These are phyloP conservation scores for Passerina amoena DNA, from an alignment of 2,113 vertebrate species.

Conservation along the genomic window DNA sequence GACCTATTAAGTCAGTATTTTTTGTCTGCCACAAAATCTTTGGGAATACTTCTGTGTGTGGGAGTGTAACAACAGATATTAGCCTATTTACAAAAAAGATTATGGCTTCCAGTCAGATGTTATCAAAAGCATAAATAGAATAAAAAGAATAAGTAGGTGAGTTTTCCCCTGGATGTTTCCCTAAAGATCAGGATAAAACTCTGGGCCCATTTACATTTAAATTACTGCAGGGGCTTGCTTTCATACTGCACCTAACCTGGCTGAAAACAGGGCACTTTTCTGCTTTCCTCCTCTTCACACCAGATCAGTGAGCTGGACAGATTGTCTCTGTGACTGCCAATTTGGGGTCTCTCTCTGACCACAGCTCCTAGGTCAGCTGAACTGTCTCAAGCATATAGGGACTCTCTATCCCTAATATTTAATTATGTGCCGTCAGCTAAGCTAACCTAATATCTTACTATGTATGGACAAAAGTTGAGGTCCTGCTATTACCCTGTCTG, in stretches of 20 bases:
- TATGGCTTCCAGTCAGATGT: not conserved
- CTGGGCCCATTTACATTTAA: not conserved
- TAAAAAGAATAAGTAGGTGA: not conserved
- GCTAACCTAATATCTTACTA: not conserved
- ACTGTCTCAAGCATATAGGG: not conserved
- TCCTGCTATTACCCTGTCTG: not conserved
- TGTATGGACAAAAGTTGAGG: not conserved
- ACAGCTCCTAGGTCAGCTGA: not conserved
- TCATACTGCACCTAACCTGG: not conserved
- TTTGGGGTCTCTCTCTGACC: not conserved
- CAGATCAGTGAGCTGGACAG: not conserved
- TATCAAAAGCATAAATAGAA: not conserved
- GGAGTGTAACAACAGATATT: not conserved
- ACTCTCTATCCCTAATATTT: not conserved
- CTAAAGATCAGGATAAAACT: not conserved
- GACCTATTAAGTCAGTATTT: not conserved
- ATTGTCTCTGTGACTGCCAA: not conserved
- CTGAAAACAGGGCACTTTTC: not conserved
- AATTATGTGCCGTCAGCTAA: not conserved
- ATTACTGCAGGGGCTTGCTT: not conserved
- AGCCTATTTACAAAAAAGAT: not conserved
- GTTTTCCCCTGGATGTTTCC: not conserved
- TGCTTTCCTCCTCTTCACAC: not conserved
- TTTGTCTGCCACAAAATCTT: not conserved
- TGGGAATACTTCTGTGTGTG: not conserved